A percentile compares a stretch with the other conserved stretches of the same genome.
These are phyloP conservation scores for Fulica atra DNA, from an alignment of 2,113 vertebrate species.

Conservation along the genomic window DNA sequence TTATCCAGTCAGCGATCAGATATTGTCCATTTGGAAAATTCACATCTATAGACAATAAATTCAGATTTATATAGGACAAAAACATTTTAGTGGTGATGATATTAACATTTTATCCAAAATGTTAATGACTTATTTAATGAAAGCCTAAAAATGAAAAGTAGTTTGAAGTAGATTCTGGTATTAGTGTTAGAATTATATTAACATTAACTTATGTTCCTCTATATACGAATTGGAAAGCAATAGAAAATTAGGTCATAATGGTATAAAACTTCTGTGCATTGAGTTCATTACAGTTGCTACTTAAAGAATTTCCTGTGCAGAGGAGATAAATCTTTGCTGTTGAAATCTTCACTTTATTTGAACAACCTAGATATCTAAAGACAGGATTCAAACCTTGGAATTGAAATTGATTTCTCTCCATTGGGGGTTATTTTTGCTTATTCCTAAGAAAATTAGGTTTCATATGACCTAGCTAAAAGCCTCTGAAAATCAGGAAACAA, in stretches of 20 bases:
- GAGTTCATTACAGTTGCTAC: not conserved
- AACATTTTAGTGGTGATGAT: not conserved
- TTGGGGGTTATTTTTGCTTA: not conserved
- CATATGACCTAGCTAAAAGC: not conserved
- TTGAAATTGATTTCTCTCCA: not conserved
- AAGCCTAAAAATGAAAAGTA: not conserved
- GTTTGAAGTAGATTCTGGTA: not conserved
- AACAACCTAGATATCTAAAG: not conserved
- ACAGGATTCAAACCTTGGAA: not conserved
- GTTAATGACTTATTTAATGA: not conserved
- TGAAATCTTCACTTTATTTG: not conserved
- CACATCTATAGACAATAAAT: not conserved
- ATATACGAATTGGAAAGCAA: not conserved
- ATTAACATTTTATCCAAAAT: constrained; percentile 17
- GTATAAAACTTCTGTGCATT: not conserved
- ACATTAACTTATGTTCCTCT: not conserved
- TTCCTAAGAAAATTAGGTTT: not conserved
- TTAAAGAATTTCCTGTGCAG: not conserved
- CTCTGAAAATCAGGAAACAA: not conserved
- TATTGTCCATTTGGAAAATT: not conserved
- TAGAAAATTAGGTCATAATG: not conserved
- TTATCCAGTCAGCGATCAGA: not conserved
- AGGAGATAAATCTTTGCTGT: not conserved
- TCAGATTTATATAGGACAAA: not conserved
- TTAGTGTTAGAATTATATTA: not conserved